Conservation (phyloP, 2,113 vertebrate genomes). For the Oncorhynchus gorbuscha region DNA sequence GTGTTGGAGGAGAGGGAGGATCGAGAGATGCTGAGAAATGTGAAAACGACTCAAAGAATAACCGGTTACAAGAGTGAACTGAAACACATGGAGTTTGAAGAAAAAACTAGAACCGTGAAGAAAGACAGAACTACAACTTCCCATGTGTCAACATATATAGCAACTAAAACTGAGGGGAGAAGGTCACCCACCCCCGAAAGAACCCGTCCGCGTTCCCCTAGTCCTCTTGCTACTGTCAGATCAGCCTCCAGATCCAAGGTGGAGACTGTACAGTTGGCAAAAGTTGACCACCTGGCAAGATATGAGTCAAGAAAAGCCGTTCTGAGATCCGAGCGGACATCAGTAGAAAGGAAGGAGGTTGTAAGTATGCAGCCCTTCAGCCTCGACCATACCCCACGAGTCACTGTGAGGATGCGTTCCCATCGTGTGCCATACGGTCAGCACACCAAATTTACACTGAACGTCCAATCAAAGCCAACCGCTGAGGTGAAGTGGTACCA, state of each 20-base stretch:
- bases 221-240: constrained; percentile 78
- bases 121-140: constrained; percentile 75
- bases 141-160: constrained; percentile 52
- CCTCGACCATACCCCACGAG: constrained; percentile 88
- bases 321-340: constrained; percentile 88
- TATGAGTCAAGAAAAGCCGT: constrained; percentile 94
- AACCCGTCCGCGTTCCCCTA: constrained; percentile 77
- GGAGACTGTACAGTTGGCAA: constrained; percentile 68
- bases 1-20: constrained; percentile 90
- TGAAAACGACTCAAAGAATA: constrained; percentile 78
- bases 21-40: constrained; percentile 90
- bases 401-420: constrained; percentile 94
- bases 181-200: constrained; percentile 80
- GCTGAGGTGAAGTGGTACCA: constrained; percentile 92
- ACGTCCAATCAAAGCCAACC: constrained; percentile 91
- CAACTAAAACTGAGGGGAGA: constrained; percentile 77
- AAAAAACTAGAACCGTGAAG: constrained; percentile 79
- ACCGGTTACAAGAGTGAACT: constrained; percentile 87
- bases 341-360: constrained; percentile 84
- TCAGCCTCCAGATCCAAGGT: constrained; percentile 80
- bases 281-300: constrained; percentile 90
- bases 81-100: constrained; percentile 86
- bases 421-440: constrained; percentile 86
- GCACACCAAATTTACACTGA: constrained; percentile 88
- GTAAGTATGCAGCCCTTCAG: constrained; percentile 91